Conservation (phyloP, 2,113 vertebrate genomes). For the Podilymbus podiceps region DNA sequence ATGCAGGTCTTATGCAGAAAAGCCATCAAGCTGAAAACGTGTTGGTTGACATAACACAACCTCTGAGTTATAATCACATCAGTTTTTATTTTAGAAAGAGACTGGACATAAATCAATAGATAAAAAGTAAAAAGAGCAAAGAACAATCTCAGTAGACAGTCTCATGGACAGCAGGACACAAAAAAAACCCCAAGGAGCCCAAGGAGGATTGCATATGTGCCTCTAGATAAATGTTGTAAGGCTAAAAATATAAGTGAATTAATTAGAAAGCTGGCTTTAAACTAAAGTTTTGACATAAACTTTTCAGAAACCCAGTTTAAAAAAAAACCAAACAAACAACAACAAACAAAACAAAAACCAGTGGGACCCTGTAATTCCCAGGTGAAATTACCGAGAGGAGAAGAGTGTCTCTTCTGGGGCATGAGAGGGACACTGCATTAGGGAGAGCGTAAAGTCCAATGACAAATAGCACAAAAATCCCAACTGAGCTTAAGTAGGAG, state of each 20-base stretch:
- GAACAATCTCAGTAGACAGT: not conserved
- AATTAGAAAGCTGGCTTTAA: conserved; percentile 3
- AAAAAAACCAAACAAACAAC: not conserved
- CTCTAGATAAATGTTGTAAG: not conserved
- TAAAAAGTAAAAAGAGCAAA: not conserved
- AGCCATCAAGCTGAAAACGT: not conserved
- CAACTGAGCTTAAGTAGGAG: not conserved
- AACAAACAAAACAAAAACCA: not conserved
- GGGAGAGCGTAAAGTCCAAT: not conserved
- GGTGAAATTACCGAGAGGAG: conserved; percentile 16
- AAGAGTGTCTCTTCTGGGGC: not conserved
- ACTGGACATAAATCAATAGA: not conserved
- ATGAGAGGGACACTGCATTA: not conserved
- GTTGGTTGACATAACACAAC: not conserved
- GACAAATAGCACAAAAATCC: not conserved
- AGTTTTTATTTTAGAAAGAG: not conserved
- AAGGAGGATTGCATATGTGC: not conserved
- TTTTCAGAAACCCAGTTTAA: not conserved
- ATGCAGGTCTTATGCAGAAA: not conserved
- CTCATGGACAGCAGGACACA: not conserved
- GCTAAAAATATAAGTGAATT: not conserved
- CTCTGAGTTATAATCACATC: not conserved
- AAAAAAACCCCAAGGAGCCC: not conserved
- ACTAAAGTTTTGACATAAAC: conserved; percentile 24
- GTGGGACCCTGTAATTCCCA: conserved; percentile 18